These are phyloP conservation scores for Scaptomyza flava DNA, from an alignment of 2,888 invertebrate species.

Conservation along the genomic window DNA sequence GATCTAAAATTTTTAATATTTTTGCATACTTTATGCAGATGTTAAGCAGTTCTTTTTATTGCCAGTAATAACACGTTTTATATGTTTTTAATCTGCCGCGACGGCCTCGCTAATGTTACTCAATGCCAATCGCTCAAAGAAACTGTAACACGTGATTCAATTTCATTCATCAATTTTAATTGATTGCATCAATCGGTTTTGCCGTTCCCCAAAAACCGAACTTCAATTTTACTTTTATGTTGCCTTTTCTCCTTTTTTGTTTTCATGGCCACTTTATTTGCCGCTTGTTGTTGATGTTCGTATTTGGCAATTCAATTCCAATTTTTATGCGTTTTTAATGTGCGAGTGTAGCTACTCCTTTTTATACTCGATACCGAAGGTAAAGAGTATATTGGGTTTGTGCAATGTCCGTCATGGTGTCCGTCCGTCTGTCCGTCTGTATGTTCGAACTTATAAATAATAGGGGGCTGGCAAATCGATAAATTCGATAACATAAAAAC, in stretches of 20 bases:
- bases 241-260: conserved; percentile 37
- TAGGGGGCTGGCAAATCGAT: too few species aligned
- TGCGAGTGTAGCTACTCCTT: conserved; percentile 72
- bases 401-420: too few species aligned
- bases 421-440: too few species aligned
- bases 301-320: conserved; percentile 59
- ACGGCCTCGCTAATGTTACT: conserved; percentile 19
- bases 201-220: conserved; percentile 18
- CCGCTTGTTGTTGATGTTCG: conserved; percentile 34
- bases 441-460: too few species aligned
- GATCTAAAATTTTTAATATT: too few species aligned
- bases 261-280: conserved; percentile 68
- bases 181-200: conserved; percentile 71
- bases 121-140: conserved; percentile 28
- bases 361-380: too few species aligned
- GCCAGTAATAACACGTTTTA: conserved; percentile 20
- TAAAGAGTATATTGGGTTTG: too few species aligned
- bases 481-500: too few species aligned
- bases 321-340: conserved; percentile 78
- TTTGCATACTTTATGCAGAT: not conserved
- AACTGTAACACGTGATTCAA: conserved; percentile 78
- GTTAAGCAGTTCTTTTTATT: not conserved
- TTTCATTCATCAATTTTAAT: conserved; percentile 75
- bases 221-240: conserved; percentile 33
- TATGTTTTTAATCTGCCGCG: conserved; percentile 9